Percentiles rank a stretch among this genome's conserved stretches.
Evolutionary conservation across 2,113 vertebrate genomes (phyloP).

Genomic region (Burhinus bistriatus): DNA sequence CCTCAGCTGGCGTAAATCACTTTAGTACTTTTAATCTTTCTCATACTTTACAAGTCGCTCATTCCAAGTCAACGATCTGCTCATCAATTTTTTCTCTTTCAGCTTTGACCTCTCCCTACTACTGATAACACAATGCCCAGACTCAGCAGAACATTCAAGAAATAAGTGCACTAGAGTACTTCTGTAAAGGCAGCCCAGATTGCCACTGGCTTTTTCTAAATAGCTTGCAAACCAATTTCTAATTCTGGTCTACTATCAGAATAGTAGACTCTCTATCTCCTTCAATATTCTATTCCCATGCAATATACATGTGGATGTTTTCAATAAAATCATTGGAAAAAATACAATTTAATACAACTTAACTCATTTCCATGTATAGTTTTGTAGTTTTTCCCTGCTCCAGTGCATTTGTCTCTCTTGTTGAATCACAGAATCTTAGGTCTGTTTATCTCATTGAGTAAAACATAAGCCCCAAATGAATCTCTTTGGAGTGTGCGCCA

Average conservation of each 20-base stretch:
- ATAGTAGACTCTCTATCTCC: not conserved
- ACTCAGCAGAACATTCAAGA: not conserved
- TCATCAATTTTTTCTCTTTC: slow-evolving; percentile 16
- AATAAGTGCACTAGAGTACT: not conserved
- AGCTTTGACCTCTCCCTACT: not conserved
- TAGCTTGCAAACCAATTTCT: not conserved
- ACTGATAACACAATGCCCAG: not conserved
- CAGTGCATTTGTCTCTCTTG: not conserved
- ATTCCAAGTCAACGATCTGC: not conserved
- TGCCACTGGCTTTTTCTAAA: not conserved
- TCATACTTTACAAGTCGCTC: not conserved
- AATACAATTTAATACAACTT: not conserved
- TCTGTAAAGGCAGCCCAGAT: not conserved
- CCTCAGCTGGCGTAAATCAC: slow-evolving; percentile 30
- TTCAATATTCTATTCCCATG: not conserved
- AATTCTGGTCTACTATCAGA: not conserved
- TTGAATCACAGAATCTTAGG: not conserved
- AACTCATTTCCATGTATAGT: not conserved
- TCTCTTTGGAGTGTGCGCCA: accelerated
- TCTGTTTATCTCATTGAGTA: not conserved
- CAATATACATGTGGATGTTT: not conserved
- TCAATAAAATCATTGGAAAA: not conserved
- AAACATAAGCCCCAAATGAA: not conserved
- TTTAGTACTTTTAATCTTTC: slow-evolving; percentile 11
- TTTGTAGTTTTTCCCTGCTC: not conserved